Evolutionary conservation across 2,113 vertebrate genomes (phyloP), one percentile per base, ranked within the genome.

Genomic region (Oplegnathus fasciatus): DNA sequence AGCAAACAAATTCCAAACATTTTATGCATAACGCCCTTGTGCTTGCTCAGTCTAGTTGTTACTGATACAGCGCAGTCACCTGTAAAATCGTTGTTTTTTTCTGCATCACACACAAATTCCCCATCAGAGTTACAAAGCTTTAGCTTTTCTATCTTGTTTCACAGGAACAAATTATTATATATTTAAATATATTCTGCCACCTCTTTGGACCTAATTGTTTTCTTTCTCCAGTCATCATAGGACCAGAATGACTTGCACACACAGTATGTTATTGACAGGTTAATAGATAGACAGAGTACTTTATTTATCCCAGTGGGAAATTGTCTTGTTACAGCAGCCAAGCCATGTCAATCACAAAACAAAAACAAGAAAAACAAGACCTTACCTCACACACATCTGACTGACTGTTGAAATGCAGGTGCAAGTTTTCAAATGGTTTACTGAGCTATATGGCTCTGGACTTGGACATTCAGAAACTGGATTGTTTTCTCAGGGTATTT

Each of bases 331-430:
- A 75, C 40, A 44, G 50, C 48, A 65, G 50, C 28, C 46, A 64
- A 78, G n/a, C 70, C 18, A 37, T 24, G n/a, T 61, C 52, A 60
- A 60, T 82, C 80, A 66, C 6, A 66, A 20, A 81, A 20, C 17
- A 73, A 71, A 73, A 66, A 57, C 5, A 52, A 5, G 28, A 70
- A 1, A 4, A 70, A 50, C 6, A 37, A 32, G 30, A 42, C 34
- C 34, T 37, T 6, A 28, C 4, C 18, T 15, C 72, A 52, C 64
- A 57, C 24, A 48, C 2, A 48, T 69, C 26, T 26, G 55, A n/a
- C 34, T 18, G 4, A 7, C 48, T 74, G 32, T 54, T 42, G 44
- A 48, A 75, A 58, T 48, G 10, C n/a, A 65, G 57, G 37, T 58
- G 22, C 13, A 50, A 9, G 3, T 40, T 58, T 28, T 84, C 9